Evolutionary conservation across 2,888 invertebrate species (phyloP), one percentile per base, ranked within the genome.

Genomic region (Eupithecia inturbata): DNA sequence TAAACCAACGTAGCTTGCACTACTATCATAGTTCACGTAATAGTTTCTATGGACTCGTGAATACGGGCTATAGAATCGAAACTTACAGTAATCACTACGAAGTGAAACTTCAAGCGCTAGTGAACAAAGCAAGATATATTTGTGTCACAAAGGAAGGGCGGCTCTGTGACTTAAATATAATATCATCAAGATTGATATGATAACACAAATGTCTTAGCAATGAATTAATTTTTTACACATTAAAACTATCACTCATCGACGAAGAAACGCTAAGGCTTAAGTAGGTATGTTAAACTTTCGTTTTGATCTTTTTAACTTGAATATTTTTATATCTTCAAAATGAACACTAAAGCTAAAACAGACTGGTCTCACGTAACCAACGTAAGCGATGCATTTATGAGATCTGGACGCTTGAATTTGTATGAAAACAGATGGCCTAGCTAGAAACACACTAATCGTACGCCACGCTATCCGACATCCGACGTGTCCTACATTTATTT

Each of bases 1-100:
- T 69, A 74, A 70, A 74, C 74, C 53, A 57, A 64, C 70, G 36
- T 39, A 53, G 63, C 67, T 53, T n/a, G 22, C 53, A 33, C 28
- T n/a, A 41, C 9, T 68, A 60, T 57, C 64, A 60, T 33, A 71
- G 71, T n/a, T 53, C 63, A 57, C 6, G 5, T 16, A 31, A n/a
- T 63, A 67, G 67, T 63, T 49, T n/a, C 53, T 64, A 60, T n/a
- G 45, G 19, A 39, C 1, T 63, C 19, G 19, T 67, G 16, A 63
- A 60, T 57, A 26, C 39, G 19, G 26, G 28, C 22, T 49, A 33
- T 60, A 69, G 60, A 72, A 62, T 53, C 22, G 36, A 36, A 33
- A 63, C 63, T 33, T 1, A 10, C 31, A 22, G 33, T n/a, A 26
- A 45, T 26, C 53, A 57, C 57, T 26, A 57, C 53, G 57, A 57